Conservation (phyloP, 2,888 invertebrate species). For the Xanthia togata region DNA sequence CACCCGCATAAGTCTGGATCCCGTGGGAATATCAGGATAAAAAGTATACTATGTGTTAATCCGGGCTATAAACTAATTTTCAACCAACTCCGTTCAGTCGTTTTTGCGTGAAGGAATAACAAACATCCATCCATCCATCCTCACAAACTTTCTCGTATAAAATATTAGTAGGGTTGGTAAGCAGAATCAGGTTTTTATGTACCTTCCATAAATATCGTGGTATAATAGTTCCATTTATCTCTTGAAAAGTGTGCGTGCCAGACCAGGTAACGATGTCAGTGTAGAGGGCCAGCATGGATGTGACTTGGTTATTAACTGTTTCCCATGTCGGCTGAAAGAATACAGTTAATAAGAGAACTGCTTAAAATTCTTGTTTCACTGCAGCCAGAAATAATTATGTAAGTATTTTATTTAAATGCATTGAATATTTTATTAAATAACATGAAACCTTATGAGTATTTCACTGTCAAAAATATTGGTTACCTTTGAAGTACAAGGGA, state of each 20-base stretch:
- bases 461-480: no score
- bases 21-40: no score
- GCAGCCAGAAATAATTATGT: no score
- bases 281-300: not conserved
- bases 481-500: no score
- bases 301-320: constrained; percentile 39
- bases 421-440: not conserved
- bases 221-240: constrained; percentile 41
- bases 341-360: not conserved
- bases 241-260: constrained; percentile 50
- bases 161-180: not conserved
- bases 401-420: no score
- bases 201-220: constrained; percentile 73
- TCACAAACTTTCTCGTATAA: no score
- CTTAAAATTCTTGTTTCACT: not conserved
- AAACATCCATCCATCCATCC: no score
- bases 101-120: no score
- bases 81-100: no score
- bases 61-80: no score
- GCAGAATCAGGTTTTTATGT: not conserved
- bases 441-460: not conserved
- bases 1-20: no score
- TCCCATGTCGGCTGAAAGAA: constrained; percentile 58
- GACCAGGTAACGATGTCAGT: constrained; percentile 48
- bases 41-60: no score